Evolutionary conservation across 2,888 invertebrate species (phyloP), one percentile per base, ranked within the genome.

Genomic region (Hartigia nigra): DNA sequence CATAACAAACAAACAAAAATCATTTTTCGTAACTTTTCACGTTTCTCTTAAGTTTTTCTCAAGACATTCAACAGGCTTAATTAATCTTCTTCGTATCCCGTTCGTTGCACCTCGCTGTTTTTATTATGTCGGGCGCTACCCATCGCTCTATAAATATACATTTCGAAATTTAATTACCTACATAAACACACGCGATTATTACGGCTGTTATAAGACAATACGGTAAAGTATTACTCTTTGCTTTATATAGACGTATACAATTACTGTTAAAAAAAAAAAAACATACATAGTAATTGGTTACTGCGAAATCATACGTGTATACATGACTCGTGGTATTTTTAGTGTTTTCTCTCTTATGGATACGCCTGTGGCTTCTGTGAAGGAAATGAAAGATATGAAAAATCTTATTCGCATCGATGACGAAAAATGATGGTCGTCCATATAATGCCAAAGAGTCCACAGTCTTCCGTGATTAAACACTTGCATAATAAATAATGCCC

Each of bases 401-500:
- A 23, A 9, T 55, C 23, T 37, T 37, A 14, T 55, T 55, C 14
- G 9, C 23, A 55, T 23, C 2, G 55, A 55, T 23, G 55, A 2
- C 23, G 2, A 23, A 55, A 23, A 55, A 23, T 23, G 9, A 55
- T 23, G 9, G 55, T 55, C 55, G 9, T n/a, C 55, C 55, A 23
- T 14, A 55, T 55, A 23, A 23, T 9, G 55, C 14, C 23, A 55
- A 23, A 55, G 23, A 9, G 55, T 23, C 23, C 55, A 55, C 55
- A 9, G 55, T 55, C 23, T 23, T 55, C 55, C 55, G 55, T 23
- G 55, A 55, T 55, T 55, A 55, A 55, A 35, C 37, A 37, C 36
- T 39, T 75, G 31, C 37, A 75, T 75, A 74, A 79, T 82, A 79
- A 85, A 84, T 86, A 87, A 88, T 86, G 87, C 86, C 85, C 87